Base-by-base conservation (phyloP, 2,113 vertebrate genomes). In the Hippolais icterina region DNA sequence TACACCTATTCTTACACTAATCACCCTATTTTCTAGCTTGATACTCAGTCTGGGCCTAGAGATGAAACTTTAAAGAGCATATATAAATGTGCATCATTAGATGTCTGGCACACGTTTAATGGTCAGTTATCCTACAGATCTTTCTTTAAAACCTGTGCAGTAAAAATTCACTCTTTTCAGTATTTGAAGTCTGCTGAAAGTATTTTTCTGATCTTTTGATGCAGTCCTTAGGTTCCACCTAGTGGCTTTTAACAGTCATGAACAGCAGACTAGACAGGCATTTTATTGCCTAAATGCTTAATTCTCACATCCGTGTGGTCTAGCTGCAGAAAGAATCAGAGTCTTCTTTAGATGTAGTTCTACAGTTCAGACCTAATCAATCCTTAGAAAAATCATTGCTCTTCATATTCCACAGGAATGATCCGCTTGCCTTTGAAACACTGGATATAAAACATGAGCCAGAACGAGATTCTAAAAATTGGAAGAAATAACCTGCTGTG, bases 221-320 rank as follows among this genome's bases (percentile, higher is more conserved):
- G 0, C 70, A 50, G 94, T 95, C 28, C 86, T 93, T 83, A 66
- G 72, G 95, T 89, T 90, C 97, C 96, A 96, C 76, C 95, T 96
- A 93, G 90, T 64, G 97, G 91, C 29, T 70, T 72, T 83, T 28
- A 56, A 5, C 69, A 71, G 88, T 35, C 60, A 84, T 19, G 35
- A 81, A 44, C 56, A 37, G 50, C 50, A 80, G 27, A 37, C 31
- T n/a, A 29, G 13, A 25, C 0, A 22, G 11, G 15, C 6, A 21
- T 76, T 82, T 49, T 53, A 53, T 25, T 29, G 53, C 68, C n/a
- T n/a, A 46, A 70, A 44, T 11, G 18, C 47, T 85, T 65, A 14
- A n/a, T 37, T 74, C 64, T 71, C 47, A 63, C 46, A 56, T 25
- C 25, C 16, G 5, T 12, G 9, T 19, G 21, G 19, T 41, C 37